phyloP scores from a whole-genome alignment of 1,140 invertebrate species.

The Drosophila leontia region DNA sequence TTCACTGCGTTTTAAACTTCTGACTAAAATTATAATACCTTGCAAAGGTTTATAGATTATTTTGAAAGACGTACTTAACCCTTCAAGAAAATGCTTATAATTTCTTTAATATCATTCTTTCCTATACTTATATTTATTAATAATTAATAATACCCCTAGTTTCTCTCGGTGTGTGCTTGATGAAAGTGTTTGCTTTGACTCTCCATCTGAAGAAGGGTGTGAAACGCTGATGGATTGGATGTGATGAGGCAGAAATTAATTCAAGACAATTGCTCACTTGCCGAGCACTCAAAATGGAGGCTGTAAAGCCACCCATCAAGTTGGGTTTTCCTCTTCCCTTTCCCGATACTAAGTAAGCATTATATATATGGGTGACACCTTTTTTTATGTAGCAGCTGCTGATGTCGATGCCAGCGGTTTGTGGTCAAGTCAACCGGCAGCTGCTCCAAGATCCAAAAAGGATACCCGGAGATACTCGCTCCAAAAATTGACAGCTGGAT shows the following conservation, averaged over 20 bases:
- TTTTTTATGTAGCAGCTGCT: slow-evolving; percentile 33
- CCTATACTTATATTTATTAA: background rate
- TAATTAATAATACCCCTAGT: background rate
- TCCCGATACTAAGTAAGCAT: slow-evolving; percentile 6
- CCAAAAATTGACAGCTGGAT: slow-evolving; percentile 70
- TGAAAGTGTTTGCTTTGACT: slow-evolving; percentile 70
- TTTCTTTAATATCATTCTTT: no score
- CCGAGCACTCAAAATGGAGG: slow-evolving; percentile 41
- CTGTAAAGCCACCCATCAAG: slow-evolving; percentile 40
- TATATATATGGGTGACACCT: slow-evolving; percentile 36
- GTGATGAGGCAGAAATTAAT: slow-evolving; percentile 77
- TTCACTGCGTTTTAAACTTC: no score
- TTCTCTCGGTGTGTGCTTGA: slow-evolving; percentile 49
- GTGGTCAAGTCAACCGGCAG: slow-evolving; percentile 44
- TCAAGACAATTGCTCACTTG: slow-evolving; percentile 83
- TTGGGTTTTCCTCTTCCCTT: background rate
- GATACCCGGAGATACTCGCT: slow-evolving; percentile 15
- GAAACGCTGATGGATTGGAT: slow-evolving; percentile 39
- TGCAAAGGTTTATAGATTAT: no score
- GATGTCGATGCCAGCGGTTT: slow-evolving; percentile 56
- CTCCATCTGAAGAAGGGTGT: slow-evolving; percentile 49
- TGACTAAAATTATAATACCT: no score
- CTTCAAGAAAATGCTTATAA: no score
- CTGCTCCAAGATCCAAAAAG: slow-evolving; percentile 14
- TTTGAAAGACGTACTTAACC: no score